Evolutionary conservation across 2,797 vertebrate species (phyloP).

Genomic region (Hafferia zeledoni): DNA sequence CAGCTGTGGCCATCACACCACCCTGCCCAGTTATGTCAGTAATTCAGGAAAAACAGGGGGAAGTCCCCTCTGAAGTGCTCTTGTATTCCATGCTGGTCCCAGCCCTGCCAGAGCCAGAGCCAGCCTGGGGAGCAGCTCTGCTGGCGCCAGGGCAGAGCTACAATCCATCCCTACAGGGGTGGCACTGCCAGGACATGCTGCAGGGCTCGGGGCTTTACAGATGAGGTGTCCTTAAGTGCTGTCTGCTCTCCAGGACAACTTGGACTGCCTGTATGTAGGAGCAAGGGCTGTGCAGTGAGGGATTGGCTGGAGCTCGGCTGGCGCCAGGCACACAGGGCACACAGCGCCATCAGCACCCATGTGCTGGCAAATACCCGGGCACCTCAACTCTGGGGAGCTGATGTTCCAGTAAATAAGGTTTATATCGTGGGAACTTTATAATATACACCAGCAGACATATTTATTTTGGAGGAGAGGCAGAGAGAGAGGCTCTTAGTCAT

Average conservation of each 20-base stretch:
- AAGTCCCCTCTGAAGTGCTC: not conserved
- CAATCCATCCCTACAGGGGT: fast-evolving
- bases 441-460: not conserved
- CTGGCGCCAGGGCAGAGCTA: not conserved
- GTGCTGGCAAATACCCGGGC: not conserved
- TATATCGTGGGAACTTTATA: not conserved
- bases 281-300: not conserved
- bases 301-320: not conserved
- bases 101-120: not conserved
- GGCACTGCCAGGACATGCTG: not conserved
- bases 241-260: not conserved
- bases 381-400: not conserved
- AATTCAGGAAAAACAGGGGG: not conserved
- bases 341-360: not conserved
- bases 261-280: not conserved
- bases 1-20: not conserved
- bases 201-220: not conserved
- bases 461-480: not conserved
- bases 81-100: not conserved
- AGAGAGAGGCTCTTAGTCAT: not conserved
- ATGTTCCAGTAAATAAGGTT: not conserved
- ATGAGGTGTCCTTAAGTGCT: not conserved
- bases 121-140: not conserved
- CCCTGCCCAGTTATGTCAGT: not conserved
- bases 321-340: not conserved